phyloP scores from a whole-genome alignment of 2,888 invertebrate genomes.

The Dermolepida albohirtum region DNA sequence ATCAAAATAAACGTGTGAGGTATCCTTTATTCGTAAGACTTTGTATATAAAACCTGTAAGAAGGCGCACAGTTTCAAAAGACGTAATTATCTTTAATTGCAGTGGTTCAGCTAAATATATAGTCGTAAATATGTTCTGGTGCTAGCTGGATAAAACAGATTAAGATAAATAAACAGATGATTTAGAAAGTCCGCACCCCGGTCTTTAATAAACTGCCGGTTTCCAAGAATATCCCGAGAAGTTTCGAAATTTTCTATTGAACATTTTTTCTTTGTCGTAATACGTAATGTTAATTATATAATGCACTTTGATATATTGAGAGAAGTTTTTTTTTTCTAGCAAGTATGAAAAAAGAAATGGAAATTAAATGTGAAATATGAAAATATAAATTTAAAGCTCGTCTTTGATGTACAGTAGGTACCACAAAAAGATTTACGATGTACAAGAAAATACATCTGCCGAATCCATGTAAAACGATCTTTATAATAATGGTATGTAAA shows the following conservation, averaged over 20 bases:
- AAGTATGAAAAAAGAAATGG: no score
- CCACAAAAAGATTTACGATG: no score
- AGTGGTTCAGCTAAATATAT: constrained; percentile 8
- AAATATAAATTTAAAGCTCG: no score
- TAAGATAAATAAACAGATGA: constrained; percentile 37
- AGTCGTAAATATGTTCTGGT: constrained; percentile 29
- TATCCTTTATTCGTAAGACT: not conserved
- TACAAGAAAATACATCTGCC: no score
- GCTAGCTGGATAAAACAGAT: constrained; percentile 28
- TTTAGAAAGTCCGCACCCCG: not conserved
- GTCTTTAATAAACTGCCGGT: not conserved
- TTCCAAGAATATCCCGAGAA: not conserved
- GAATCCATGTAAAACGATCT: no score
- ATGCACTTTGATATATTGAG: no score
- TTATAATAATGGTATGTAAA: no score
- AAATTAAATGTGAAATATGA: no score
- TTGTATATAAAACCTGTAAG: not conserved
- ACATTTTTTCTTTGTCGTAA: no score
- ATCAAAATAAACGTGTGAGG: not conserved
- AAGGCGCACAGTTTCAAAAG: not conserved
- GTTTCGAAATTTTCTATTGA: not conserved
- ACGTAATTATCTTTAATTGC: constrained; percentile 18
- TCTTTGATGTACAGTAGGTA: no score
- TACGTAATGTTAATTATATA: no score
- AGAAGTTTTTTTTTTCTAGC: no score